These are phyloP conservation scores for Chlorops oryzae DNA, from an alignment of 1,140 invertebrate species.

Conservation along the genomic window DNA sequence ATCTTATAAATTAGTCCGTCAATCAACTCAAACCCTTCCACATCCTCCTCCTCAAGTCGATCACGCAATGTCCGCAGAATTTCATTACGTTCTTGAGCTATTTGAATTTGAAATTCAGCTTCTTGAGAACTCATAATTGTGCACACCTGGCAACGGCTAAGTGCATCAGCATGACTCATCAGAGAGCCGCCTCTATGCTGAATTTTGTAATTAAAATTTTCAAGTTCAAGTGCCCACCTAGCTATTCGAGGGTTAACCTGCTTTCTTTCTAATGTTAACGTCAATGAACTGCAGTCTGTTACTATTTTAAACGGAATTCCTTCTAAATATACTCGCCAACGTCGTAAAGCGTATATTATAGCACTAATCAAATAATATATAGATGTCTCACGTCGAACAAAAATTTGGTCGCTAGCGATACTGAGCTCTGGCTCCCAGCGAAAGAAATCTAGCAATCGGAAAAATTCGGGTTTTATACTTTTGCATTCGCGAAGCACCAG, in stretches of 20 bases:
- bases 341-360: neutral
- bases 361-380: too few relatives aligned
- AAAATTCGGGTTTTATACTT: too few relatives aligned
- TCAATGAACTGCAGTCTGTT: slow-evolving; percentile 42
- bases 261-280: slow-evolving; percentile 42
- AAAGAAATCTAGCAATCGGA: too few relatives aligned
- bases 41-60: slow-evolving; percentile 1
- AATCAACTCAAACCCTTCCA: neutral
- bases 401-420: too few relatives aligned
- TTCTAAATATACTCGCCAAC: slow-evolving; percentile 43
- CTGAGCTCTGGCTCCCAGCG: too few relatives aligned
- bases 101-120: slow-evolving; percentile 4
- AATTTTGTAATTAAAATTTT: slow-evolving; percentile 13
- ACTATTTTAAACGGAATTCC: slow-evolving; percentile 49
- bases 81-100: slow-evolving; percentile 2
- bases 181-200: slow-evolving; percentile 10
- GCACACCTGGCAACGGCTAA: slow-evolving; percentile 16
- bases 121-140: neutral
- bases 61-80: neutral
- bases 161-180: slow-evolving; percentile 34
- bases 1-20: slow-evolving; percentile 7
- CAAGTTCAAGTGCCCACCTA: slow-evolving; percentile 30
- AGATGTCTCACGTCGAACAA: too few relatives aligned
- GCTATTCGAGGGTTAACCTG: slow-evolving; percentile 37
- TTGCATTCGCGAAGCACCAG: too few relatives aligned